Evolutionary conservation across 2,113 vertebrate genomes (phyloP), one percentile per base, ranked within the genome.

Genomic region (Pomatorhinus ruficollis): DNA sequence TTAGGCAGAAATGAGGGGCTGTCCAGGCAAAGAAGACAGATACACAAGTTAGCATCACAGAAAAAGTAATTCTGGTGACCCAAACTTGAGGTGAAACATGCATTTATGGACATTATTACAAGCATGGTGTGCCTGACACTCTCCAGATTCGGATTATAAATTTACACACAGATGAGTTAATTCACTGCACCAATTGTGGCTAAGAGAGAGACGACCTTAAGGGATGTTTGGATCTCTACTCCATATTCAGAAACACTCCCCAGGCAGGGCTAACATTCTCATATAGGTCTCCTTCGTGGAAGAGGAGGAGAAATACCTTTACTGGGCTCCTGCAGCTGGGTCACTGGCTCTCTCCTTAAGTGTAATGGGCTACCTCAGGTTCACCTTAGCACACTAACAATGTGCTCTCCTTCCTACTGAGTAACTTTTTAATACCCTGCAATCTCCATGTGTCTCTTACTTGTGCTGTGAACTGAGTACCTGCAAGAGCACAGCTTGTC

Each of bases 401-500:
- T 1, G 6, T 23, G 22, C 21, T 88, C n/a, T 71, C 76, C 76
- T 90, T 80, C 93, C 83, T 53, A 40, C 64, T 4, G 11, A 77
- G 50, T 21, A 77, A 83, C 40, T 70, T 87, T 37, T 81, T 57
- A 91, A 53, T 45, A 42, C 3, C 19, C 65, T 2, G 12, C n/a
- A 82, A 76, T 40, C 61, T 84, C 59, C 61, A 33, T 0, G 1
- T 0, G 0, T 52, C 42, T 83, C 68, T 74, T 31, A 27, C 63
- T 33, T 71, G 79, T 66, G 68, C 76, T 78, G 52, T 2, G 4
- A 94, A 75, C 40, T 0, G 24, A 75, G 24, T 88, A 95, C 92
- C 92, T 95, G 88, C 56, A 78, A 82, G 90, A 86, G 85, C 85
- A 94, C 92, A 96, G 90, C 90, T 96, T 95, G 92, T 65, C 74